A percentile compares a stretch with the other conserved stretches of the same genome.
phyloP scores from a whole-genome alignment of 1,140 invertebrate species.

The Hermetia illucens region DNA sequence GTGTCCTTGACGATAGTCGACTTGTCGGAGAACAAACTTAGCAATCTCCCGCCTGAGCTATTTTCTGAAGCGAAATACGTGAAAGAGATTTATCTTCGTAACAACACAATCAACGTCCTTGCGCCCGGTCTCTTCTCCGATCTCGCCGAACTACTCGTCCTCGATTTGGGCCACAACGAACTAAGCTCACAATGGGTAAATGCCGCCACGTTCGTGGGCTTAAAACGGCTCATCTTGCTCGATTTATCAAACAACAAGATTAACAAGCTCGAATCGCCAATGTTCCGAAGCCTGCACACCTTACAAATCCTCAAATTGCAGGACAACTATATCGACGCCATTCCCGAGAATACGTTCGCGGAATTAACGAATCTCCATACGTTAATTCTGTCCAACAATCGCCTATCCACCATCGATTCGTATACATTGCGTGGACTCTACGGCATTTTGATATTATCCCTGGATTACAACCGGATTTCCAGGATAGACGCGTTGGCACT shows the following conservation, averaged over 20 bases:
- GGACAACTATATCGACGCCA: constrained; percentile 65
- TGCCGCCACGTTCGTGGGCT: constrained; percentile 67
- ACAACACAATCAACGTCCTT: constrained; percentile 74
- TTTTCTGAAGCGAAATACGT: constrained; percentile 66
- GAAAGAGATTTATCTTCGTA: constrained; percentile 68
- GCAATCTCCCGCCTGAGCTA: constrained; percentile 65
- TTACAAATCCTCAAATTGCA: constrained; percentile 69
- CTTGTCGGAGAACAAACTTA: constrained; percentile 67
- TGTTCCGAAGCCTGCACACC: constrained; percentile 67
- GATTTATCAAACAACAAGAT: constrained; percentile 73
- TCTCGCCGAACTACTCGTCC: constrained; percentile 59
- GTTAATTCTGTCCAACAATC: constrained; percentile 73
- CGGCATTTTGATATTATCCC: constrained; percentile 58
- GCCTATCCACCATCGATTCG: constrained; percentile 59
- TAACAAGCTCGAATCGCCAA: constrained; percentile 56
- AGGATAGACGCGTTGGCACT: constrained; percentile 65
- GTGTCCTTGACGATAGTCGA: constrained; percentile 58
- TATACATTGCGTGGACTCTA: constrained; percentile 64
- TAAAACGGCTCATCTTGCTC: constrained; percentile 63
- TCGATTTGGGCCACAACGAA: constrained; percentile 77
- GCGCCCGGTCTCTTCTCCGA: constrained; percentile 74
- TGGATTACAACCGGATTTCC: constrained; percentile 72
- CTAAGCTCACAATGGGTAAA: constrained; percentile 78
- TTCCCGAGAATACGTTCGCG: constrained; percentile 70
- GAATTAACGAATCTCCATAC: constrained; percentile 70